These are phyloP conservation scores for Sapayoa aenigma DNA, from an alignment of 2,113 vertebrate species.

Conservation along the genomic window DNA sequence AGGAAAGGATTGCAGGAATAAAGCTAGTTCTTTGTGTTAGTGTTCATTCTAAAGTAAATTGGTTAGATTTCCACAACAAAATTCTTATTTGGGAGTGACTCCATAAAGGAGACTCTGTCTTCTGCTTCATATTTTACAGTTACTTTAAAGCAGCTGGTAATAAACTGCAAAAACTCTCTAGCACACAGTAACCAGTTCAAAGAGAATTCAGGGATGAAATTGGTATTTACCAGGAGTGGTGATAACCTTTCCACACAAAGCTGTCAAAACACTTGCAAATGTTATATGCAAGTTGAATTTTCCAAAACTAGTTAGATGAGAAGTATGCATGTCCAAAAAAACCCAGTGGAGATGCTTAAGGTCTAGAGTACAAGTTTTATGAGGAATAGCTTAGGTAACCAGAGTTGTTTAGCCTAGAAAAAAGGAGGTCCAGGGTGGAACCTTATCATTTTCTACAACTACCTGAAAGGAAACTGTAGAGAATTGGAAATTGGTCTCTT, in stretches of 20 bases:
- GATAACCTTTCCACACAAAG: neutral
- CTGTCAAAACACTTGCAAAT: neutral
- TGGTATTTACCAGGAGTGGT: neutral
- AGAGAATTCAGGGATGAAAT: neutral
- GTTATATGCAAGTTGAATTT: neutral
- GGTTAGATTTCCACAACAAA: neutral
- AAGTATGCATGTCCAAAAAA: neutral
- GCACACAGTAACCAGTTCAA: neutral
- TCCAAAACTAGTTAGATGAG: neutral
- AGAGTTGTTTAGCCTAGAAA: neutral
- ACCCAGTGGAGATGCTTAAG: neutral
- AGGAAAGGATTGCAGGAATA: neutral
- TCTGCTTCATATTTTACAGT: neutral
- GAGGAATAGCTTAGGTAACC: neutral
- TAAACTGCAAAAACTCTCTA: neutral
- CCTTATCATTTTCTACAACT: neutral
- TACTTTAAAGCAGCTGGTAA: neutral
- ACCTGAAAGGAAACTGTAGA: neutral
- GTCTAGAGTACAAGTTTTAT: neutral
- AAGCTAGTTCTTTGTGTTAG: neutral
- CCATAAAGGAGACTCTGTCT: neutral
- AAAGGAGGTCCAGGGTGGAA: neutral
- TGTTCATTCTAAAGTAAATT: neutral
- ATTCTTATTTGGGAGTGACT: neutral
- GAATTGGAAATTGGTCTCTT: fast-evolving